Base-by-base conservation (phyloP, 2,797 vertebrate genomes). In the Muraenolepis orangiensis region DNA sequence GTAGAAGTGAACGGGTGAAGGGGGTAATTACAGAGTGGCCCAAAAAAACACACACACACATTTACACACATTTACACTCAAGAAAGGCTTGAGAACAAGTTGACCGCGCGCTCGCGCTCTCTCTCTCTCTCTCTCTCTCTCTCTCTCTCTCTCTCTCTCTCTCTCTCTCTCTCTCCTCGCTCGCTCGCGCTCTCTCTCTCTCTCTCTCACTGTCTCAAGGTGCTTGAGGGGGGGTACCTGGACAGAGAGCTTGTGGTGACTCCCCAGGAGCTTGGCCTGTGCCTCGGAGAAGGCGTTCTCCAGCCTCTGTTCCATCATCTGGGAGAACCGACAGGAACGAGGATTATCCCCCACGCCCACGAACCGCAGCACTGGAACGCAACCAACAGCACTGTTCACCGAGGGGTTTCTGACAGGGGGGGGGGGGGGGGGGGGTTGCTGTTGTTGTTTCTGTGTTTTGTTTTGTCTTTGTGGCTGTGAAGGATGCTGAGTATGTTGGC, bases 231-330 rank as follows among this genome's bases (percentile, higher is more conserved):
- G 1, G 11, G 71, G 69, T 91, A 99, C 98, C 97, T 98, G 96
- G 81, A 97, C 92, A 7, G 94, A 94, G 77, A 98, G 93, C 82
- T 91, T 94, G 91, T 91, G 95, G 85, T 92, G 95, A 74, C 86
- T 90, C 70, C 92, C 94, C 74, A 96, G 88, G 75, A 94, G 93
- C 85, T 96, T 97, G 77, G 91, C 92, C 86, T 97, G 96, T 0
- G 95, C 97, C 84, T 98, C 96, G 85, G 94, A 93, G 88, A 98
- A 99, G 0, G 96, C 97, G 74, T 94, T 97, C 92, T 96, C 94
- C 11, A 99, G 92, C 71, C 96, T 91, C 82, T 96, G 94, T 69
- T 98, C 97, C 96, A 99, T 98, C 69, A 95, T 96, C 92, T 97
- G 97, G 79, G 93, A 93, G 92, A 98, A 99, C 46, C 92, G 95